Evolutionary conservation across 2,888 invertebrate genomes (phyloP).

Genomic region (Operophtera brumata): DNA sequence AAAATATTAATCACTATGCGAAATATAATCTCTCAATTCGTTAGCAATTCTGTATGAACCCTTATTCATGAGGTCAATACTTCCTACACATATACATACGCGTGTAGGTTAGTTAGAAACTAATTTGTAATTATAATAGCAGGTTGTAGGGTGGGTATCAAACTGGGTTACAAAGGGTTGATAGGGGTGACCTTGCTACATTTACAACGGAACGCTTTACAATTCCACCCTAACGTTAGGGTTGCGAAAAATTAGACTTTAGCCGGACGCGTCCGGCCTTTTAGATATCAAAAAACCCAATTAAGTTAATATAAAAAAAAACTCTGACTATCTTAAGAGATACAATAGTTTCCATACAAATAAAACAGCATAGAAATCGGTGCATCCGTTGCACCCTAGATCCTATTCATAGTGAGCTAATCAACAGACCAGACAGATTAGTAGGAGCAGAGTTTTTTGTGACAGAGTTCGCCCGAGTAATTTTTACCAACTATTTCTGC

Average conservation of each 20-base stretch:
- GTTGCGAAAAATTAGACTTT: background rate
- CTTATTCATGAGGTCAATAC: constrained; percentile 18
- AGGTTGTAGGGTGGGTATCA: constrained; percentile 30
- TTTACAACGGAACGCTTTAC: constrained; percentile 24
- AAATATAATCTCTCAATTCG: constrained; percentile 10
- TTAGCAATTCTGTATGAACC: constrained; percentile 7
- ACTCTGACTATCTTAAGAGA: too few relatives aligned
- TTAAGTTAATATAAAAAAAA: background rate
- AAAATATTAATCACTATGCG: background rate
- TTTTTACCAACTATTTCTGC: too few relatives aligned
- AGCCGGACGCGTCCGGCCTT: background rate
- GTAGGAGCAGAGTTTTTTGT: too few relatives aligned
- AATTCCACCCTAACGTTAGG: constrained; percentile 9
- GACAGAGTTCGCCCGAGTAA: too few relatives aligned
- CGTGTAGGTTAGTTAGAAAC: constrained; percentile 22
- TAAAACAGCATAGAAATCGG: too few relatives aligned
- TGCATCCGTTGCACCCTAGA: too few relatives aligned
- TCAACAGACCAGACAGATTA: too few relatives aligned
- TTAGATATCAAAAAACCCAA: background rate
- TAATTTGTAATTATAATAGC: constrained; percentile 47
- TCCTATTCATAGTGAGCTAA: too few relatives aligned
- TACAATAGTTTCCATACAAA: too few relatives aligned
- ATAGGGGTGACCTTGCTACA: constrained; percentile 32
- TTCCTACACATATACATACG: constrained; percentile 6
- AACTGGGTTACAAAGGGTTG: constrained; percentile 40